Percentiles rank a stretch among this genome's conserved stretches.
These are phyloP conservation scores for Halocaridina rubra DNA, from an alignment of 2,888 invertebrate genomes.

Conservation along the genomic window DNA sequence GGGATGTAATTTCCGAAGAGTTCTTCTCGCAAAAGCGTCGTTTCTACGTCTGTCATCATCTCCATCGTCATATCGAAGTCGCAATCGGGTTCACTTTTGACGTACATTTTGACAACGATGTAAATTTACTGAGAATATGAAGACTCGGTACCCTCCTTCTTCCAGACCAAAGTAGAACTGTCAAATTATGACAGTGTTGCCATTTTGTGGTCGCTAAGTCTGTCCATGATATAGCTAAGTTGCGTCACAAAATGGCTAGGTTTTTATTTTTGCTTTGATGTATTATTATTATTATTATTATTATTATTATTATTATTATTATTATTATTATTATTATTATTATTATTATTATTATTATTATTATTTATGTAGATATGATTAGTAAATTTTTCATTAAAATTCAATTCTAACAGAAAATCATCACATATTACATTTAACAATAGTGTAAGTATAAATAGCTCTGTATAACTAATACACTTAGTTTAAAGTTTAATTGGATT, in stretches of 20 bases:
- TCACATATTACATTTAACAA: no score
- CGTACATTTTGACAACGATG: constrained; percentile 26
- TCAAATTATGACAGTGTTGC: constrained; percentile 18
- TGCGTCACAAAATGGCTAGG: background rate
- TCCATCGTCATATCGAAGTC: constrained; percentile 49
- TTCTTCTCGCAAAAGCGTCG: constrained; percentile 30
- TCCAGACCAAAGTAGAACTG: constrained; percentile 17
- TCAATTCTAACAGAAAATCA: no score
- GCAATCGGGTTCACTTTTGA: constrained; percentile 44
- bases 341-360: no score
- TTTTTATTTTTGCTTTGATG: no score
- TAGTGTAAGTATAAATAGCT: no score
- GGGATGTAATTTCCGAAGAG: constrained; percentile 45
- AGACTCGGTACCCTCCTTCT: background rate
- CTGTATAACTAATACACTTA: no score
- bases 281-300: no score
- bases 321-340: no score
- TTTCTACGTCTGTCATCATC: constrained; percentile 44
- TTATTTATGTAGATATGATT: no score
- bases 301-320: no score
- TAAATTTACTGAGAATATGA: background rate
- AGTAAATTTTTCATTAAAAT: no score
- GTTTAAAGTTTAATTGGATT: no score
- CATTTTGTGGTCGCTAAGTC: constrained; percentile 6
- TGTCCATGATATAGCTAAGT: background rate